A percentile compares a stretch with the other conserved stretches of the same genome.
These are phyloP conservation scores for Bos taurus DNA, from an alignment of 2,113 vertebrate species.

Conservation along the genomic window DNA sequence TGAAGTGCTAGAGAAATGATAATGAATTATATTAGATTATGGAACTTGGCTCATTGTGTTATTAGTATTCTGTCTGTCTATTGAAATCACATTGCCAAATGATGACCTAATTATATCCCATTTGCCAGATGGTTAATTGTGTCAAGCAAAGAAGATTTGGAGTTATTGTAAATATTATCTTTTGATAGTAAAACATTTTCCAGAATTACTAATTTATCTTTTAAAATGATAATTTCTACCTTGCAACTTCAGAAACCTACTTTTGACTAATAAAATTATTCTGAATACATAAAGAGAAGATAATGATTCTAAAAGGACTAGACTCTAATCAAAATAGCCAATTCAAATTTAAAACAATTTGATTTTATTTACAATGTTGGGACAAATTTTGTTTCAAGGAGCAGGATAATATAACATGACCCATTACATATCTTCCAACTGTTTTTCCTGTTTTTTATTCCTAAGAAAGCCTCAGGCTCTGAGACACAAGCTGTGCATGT, in stretches of 20 bases:
- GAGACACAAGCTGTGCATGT: background rate
- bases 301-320: background rate
- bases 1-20: constrained; percentile 44
- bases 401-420: background rate
- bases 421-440: background rate
- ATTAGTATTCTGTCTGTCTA: constrained; percentile 57
- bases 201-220: constrained; percentile 42
- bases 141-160: constrained; percentile 36
- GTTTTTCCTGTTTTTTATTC: background rate
- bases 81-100: constrained; percentile 57
- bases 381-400: background rate
- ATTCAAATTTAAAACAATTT: background rate
- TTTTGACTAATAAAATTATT: background rate
- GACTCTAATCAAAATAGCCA: background rate
- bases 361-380: background rate
- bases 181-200: constrained; percentile 60
- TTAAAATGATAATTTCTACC: constrained; percentile 36
- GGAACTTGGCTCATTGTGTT: constrained; percentile 30
- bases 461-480: background rate
- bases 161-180: constrained; percentile 63
- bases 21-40: constrained; percentile 57
- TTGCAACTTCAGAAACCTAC: constrained; percentile 1
- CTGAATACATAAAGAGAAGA: background rate
- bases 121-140: constrained; percentile 74
- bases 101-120: constrained; percentile 70